Percentiles rank a stretch among this genome's conserved stretches.
Conservation (phyloP, 1,140 invertebrate species). For the Euwallacea fornicatus region DNA sequence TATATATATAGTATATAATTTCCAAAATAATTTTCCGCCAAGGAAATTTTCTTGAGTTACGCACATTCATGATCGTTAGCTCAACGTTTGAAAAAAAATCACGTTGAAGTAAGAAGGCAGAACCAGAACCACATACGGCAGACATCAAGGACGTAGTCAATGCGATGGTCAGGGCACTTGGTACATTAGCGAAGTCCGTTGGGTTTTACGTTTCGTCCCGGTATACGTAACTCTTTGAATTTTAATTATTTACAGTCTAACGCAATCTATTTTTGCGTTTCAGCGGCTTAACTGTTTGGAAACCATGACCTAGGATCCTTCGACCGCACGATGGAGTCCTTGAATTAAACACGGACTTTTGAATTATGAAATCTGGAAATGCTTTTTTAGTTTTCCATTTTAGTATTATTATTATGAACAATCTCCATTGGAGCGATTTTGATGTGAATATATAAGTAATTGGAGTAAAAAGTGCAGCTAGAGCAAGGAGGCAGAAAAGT, state of each 20-base stretch:
- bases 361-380: too few species aligned
- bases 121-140: constrained; percentile 30
- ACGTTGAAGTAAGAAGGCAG: constrained; percentile 18
- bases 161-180: constrained; percentile 34
- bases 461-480: too few species aligned
- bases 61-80: background rate
- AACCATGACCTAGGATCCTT: constrained; percentile 29
- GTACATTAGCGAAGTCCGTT: constrained; percentile 14
- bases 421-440: too few species aligned
- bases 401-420: too few species aligned
- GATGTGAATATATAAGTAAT: too few species aligned
- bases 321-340: constrained; percentile 9
- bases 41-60: background rate
- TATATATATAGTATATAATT: background rate
- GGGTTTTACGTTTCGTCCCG: constrained; percentile 2
- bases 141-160: constrained; percentile 26
- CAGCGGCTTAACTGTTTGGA: constrained; percentile 21
- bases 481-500: too few species aligned
- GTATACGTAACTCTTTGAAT: constrained; percentile 33
- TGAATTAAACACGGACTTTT: background rate
- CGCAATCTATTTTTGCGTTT: constrained; percentile 31
- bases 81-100: constrained; percentile 25
- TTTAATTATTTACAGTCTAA: constrained; percentile 33
- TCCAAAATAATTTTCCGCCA: background rate
- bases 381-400: too few species aligned